Evolutionary conservation across 2,113 vertebrate genomes (phyloP), one percentile per base, ranked within the genome.

Genomic region (Phocoena phocoena): DNA sequence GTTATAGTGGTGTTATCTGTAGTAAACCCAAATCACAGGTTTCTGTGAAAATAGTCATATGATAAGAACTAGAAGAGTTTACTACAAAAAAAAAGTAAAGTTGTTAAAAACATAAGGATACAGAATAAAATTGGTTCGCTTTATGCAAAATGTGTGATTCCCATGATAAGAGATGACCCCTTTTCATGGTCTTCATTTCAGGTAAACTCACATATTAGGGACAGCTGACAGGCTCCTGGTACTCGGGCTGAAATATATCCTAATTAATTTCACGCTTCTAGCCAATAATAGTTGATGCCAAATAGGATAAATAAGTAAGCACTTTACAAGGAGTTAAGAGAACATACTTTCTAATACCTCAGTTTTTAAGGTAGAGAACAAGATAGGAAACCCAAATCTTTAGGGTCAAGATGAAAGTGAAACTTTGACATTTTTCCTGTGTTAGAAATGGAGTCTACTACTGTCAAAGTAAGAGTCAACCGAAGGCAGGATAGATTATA

Each of bases 321-420:
- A 95, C 31, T 89, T 95, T 41, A 86, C 20, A 90, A 80, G 21
- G n/a, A 86, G 23, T 68, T 81, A 80, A 96, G 94, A 73, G 47
- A 90, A 41, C 28, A 62, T 8, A 47, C 31, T 95, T 67, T 86
- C 73, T 62, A 88, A 83, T 7, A 23, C n/a, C 41, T 88, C 55
- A 0, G 1, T 23, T 84, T 95, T 95, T 23, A 70, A 85, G 11
- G 60, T 53, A 91, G 17, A 80, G 28, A 92, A 79, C 33, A 67
- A 82, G 14, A 70, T 0, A 71, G 79, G 58, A 84, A 96, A 80
- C n/a, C 70, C 36, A 86, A 76, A 83, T 47, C 31, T 79, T 73
- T 86, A 53, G 63, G 73, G 33, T 80, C 86, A 80, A 81, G 14
- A 47, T 76, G 8, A 62, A 84, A 95, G 89, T 17, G 63, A 71